Evolutionary conservation across 1,140 invertebrate genomes (phyloP).

Genomic region (Drosophila navojoa): DNA sequence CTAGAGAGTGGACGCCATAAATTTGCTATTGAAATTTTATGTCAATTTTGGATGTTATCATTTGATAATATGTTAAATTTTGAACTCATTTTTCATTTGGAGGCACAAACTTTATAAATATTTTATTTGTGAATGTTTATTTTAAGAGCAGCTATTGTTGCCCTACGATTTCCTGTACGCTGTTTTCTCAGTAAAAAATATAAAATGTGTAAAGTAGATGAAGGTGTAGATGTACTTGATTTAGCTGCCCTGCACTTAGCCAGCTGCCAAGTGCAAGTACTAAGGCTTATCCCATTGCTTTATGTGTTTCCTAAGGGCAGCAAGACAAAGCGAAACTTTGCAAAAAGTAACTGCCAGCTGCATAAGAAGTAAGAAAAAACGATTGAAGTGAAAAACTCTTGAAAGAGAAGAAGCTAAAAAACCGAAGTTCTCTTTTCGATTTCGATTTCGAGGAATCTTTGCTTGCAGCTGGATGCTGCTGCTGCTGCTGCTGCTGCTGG

Average conservation of each 20-base stretch:
- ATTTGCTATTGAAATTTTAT: background rate
- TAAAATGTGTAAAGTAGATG: too few species aligned
- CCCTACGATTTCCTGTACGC: too few species aligned
- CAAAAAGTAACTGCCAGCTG: constrained; percentile 6
- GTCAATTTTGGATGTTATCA: background rate
- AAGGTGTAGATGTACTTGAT: background rate
- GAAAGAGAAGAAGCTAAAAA: background rate
- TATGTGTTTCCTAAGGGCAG: background rate
- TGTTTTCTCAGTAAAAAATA: too few species aligned
- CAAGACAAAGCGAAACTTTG: background rate
- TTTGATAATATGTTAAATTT: too few species aligned
- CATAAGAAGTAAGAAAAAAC: background rate
- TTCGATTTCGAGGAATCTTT: background rate
- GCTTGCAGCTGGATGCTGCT: constrained; percentile 45
- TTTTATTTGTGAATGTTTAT: too few species aligned
- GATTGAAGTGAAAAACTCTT: background rate
- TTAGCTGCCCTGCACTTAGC: background rate
- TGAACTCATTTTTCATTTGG: too few species aligned
- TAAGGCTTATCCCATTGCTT: background rate
- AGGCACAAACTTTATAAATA: too few species aligned
- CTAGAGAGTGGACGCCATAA: background rate
- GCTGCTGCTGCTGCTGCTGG: constrained; percentile 34
- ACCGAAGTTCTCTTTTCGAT: background rate
- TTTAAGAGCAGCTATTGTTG: too few species aligned
- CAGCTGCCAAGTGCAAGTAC: constrained; percentile 4